These are phyloP conservation scores for Yponomeuta plumbellus DNA, from an alignment of 2,888 invertebrate genomes.

Conservation along the genomic window DNA sequence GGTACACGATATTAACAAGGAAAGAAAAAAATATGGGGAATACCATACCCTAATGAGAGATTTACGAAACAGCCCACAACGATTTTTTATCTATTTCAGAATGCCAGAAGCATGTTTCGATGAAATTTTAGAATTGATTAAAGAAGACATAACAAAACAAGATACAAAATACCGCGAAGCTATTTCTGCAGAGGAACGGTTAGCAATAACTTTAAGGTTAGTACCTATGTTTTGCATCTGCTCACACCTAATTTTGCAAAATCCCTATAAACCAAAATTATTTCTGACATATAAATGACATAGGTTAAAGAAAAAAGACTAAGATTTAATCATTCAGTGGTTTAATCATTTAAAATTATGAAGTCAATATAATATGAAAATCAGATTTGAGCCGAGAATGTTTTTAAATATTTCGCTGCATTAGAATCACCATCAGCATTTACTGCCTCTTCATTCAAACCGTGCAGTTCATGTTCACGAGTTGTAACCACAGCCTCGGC, in stretches of 20 bases:
- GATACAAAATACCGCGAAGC: constrained; percentile 21
- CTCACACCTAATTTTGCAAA: no score
- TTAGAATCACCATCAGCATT: no score
- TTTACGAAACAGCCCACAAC: no score
- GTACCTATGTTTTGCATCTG: background rate
- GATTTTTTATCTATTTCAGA: no score
- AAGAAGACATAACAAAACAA: constrained; percentile 22
- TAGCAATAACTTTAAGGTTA: constrained; percentile 22
- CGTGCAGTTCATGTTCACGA: no score
- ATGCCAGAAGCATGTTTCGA: constrained; percentile 9
- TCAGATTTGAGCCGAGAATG: background rate
- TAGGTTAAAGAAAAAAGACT: background rate
- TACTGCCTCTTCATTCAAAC: no score
- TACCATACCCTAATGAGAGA: constrained; percentile 16
- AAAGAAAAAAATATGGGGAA: constrained; percentile 20
- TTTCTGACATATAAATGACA: background rate
- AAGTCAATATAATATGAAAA: background rate
- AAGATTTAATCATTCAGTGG: background rate
- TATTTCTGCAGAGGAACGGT: constrained; percentile 23
- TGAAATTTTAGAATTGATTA: constrained; percentile 18
- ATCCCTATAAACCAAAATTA: background rate
- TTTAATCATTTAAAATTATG: background rate
- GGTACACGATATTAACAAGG: constrained; percentile 19
- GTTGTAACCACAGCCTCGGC: no score
- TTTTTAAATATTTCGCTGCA: background rate